These are phyloP conservation scores for Apis dorsata DNA, from an alignment of 1,140 invertebrate genomes.

Conservation along the genomic window DNA sequence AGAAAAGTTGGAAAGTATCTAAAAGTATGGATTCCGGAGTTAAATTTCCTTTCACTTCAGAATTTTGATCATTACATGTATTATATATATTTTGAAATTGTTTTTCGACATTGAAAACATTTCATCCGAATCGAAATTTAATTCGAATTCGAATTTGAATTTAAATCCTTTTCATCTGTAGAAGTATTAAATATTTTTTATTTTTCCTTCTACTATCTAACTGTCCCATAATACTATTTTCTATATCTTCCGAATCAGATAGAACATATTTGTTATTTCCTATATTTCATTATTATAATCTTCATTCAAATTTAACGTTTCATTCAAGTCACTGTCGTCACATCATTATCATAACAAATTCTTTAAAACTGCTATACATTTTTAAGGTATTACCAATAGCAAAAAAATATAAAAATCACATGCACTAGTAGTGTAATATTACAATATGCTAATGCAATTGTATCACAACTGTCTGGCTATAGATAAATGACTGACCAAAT, in stretches of 20 bases:
- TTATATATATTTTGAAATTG: no score
- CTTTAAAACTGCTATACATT: slow-evolving; percentile 4
- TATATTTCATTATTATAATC: background rate
- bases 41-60: no score
- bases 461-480: no score
- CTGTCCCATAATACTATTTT: background rate
- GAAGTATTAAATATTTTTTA: slow-evolving; percentile 11
- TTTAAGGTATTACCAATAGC: background rate
- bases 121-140: background rate
- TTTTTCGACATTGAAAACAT: background rate
- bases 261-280: background rate
- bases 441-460: no score
- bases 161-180: slow-evolving; percentile 16
- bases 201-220: slow-evolving; percentile 11
- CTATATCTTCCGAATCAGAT: slow-evolving; percentile 5
- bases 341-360: background rate
- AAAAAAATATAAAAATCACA: no score
- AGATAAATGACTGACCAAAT: no score
- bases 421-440: no score
- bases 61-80: no score
- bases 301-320: background rate
- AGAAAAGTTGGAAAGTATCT: background rate
- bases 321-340: no score
- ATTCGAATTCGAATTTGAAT: slow-evolving; percentile 21
- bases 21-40: slow-evolving; percentile 7